phyloP scores from a whole-genome alignment of 2,797 vertebrate genomes.

The Microhierax caerulescens region DNA sequence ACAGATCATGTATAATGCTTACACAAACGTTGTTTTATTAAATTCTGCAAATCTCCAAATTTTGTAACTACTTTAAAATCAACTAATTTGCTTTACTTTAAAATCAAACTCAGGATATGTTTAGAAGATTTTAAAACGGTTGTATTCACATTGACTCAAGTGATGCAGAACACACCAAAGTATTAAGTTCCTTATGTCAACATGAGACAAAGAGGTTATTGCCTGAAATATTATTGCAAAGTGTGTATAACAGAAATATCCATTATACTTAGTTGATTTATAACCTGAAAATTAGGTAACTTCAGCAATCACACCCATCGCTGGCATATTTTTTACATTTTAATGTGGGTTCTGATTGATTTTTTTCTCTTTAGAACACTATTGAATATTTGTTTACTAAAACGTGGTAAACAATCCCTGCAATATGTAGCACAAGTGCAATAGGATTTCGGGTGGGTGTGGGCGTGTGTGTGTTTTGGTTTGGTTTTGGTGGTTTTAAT shows the following conservation, averaged over 20 bases:
- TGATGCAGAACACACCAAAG: background rate
- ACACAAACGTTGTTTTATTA: background rate
- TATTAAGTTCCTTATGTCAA: background rate
- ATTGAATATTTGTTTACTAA: background rate
- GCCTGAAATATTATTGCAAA: background rate
- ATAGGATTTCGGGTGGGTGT: background rate
- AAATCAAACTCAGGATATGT: background rate
- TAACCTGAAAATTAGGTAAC: background rate
- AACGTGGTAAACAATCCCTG: background rate
- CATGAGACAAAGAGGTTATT: background rate
- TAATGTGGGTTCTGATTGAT: background rate
- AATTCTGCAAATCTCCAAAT: background rate
- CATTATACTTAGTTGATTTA: background rate
- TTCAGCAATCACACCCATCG: background rate
- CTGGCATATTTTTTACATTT: background rate
- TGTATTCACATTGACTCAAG: background rate
- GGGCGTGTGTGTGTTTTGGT: too few relatives aligned
- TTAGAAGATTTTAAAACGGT: background rate
- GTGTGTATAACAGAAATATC: background rate
- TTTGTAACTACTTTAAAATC: background rate
- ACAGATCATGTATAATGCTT: background rate
- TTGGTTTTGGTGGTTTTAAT: background rate
- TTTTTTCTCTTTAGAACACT: background rate
- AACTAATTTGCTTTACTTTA: background rate
- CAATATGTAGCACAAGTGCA: background rate